phyloP scores from a whole-genome alignment of 2,888 invertebrate genomes.

The Drymonia ruficornis region DNA sequence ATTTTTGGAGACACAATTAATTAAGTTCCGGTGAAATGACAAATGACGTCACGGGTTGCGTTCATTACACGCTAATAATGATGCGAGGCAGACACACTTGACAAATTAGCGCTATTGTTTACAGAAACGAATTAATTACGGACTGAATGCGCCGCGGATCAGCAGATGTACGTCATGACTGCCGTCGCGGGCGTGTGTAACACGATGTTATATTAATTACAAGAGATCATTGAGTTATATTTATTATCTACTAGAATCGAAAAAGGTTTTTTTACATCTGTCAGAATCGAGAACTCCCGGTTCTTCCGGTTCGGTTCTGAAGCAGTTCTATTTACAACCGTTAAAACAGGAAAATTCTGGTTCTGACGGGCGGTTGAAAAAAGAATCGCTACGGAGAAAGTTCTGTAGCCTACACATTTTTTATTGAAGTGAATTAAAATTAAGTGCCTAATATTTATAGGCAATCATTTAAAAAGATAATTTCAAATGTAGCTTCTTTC shows the following conservation, averaged over 20 bases:
- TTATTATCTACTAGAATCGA: not conserved
- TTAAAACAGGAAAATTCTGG: too few species aligned
- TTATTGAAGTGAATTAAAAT: too few species aligned
- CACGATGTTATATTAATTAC: not conserved
- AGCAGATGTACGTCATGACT: conserved; percentile 5
- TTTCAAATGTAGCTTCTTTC: too few species aligned
- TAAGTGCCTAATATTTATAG: too few species aligned
- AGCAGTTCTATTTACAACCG: too few species aligned
- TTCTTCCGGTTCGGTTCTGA: too few species aligned
- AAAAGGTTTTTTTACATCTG: too few species aligned
- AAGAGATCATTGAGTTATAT: not conserved
- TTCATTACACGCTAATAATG: conserved; percentile 43
- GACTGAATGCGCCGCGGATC: conserved; percentile 8
- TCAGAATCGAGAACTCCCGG: too few species aligned
- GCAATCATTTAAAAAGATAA: too few species aligned
- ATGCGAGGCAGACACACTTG: conserved; percentile 37
- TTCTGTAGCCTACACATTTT: too few species aligned
- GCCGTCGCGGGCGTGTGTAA: not conserved
- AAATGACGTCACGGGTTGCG: conserved; percentile 30
- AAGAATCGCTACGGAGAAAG: too few species aligned
- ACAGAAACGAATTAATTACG: conserved; percentile 34
- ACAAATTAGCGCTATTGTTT: conserved; percentile 46
- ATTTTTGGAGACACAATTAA: conserved; percentile 19
- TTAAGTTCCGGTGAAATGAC: conserved; percentile 30
- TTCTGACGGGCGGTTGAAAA: too few species aligned